Base-by-base conservation (phyloP, 2,113 vertebrate species). In the Pseudorectes ferrugineus region DNA sequence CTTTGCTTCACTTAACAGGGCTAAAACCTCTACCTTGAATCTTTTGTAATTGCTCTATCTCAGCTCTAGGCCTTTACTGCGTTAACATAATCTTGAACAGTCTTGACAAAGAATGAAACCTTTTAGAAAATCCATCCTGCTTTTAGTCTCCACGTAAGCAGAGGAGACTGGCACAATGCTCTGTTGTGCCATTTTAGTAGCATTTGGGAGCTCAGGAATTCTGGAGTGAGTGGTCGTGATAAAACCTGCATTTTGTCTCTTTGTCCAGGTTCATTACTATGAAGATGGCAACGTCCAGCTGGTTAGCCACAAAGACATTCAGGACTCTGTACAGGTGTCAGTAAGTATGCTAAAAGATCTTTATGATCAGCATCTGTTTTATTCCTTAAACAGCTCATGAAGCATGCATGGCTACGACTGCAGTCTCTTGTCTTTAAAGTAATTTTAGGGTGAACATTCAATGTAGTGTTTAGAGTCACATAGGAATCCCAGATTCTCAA, bases 241-340 rank as follows among this genome's bases (percentile, higher is more conserved):
- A 52, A 74, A 59, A 77, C n/a, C 48, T 58, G 52, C 43, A 5
- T 26, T 57, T 43, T 57, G 26, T 84, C n/a, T 68, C 48, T 77
- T 42, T 70, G 24, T 89, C 40, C 94, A 99, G 99, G 99, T 99
- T 66, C 99, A 99, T 98, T 99, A 99, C 97, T 99, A 99, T 71
- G 99, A 99, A 97, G 99, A 99, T 94, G 99, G 99, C 77, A 99
- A 99, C 7, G 99, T 99, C 72, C 99, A 99, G 43, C 96, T 99
- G 94, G 99, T 99, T 94, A 99, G 99, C 97, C 99, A 99, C 94
- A 99, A 99, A 97, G 99, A 99, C 63, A 95, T 99, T 73, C 98
- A 99, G 97, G 98, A 99, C 87, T 97, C 98, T 66, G 81, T 99
- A 89, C 97, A 97, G 24, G 97, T 99, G 91, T 98, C 98, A 85